Evolutionary conservation across 2,888 invertebrate genomes (phyloP).

Genomic region (Isotomurus palustris): DNA sequence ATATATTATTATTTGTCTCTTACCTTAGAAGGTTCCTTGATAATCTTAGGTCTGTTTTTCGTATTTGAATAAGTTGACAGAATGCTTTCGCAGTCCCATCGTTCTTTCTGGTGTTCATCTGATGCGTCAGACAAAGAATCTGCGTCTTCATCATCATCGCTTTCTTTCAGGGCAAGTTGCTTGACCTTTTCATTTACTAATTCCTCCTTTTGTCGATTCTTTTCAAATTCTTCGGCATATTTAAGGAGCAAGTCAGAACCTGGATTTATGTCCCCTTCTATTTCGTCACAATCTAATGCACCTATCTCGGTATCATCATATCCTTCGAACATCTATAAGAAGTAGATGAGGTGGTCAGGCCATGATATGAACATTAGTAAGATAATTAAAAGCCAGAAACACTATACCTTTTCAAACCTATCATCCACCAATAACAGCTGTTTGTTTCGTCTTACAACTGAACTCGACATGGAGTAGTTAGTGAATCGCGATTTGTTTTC

Average conservation of each 20-base stretch:
- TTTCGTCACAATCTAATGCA: constrained; percentile 82
- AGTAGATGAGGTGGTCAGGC: too few relatives aligned
- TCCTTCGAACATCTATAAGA: constrained; percentile 63
- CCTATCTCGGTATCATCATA: constrained; percentile 89
- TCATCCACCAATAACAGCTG: constrained; percentile 77
- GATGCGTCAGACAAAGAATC: constrained; percentile 47
- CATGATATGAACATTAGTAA: neutral
- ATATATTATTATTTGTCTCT: constrained; percentile 33
- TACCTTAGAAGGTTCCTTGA: constrained; percentile 64
- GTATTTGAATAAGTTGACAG: constrained; percentile 83
- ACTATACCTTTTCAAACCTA: constrained; percentile 72
- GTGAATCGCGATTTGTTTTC: constrained; percentile 86
- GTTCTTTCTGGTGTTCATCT: constrained; percentile 56
- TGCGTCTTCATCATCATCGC: constrained; percentile 47
- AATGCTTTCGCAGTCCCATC: constrained; percentile 89
- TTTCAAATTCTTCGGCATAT: constrained; percentile 71
- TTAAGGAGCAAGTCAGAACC: constrained; percentile 65
- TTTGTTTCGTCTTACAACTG: constrained; percentile 78
- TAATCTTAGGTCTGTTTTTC: constrained; percentile 87
- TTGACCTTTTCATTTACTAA: constrained; percentile 37
- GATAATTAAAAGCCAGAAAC: neutral
- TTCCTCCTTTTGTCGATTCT: constrained; percentile 54
- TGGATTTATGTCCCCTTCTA: constrained; percentile 70
- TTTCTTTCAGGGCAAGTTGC: constrained; percentile 40
- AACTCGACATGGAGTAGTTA: constrained; percentile 88